A percentile compares a stretch with the other conserved stretches of the same genome.
phyloP scores from a whole-genome alignment of 2,888 invertebrate species.

The Geotrupes spiniger region DNA sequence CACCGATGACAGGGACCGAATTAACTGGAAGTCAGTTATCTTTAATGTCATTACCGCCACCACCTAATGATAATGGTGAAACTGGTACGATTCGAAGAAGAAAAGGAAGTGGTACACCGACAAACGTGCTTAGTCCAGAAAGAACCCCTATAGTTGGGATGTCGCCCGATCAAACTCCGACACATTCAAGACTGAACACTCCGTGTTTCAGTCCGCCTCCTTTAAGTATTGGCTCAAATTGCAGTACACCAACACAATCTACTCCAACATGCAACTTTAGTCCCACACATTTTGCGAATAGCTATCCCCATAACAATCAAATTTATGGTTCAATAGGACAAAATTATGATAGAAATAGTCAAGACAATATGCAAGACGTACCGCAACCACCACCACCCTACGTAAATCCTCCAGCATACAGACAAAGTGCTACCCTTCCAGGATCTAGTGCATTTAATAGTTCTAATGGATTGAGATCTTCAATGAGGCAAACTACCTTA shows the following conservation, averaged over 20 bases:
- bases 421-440: conserved; percentile 44
- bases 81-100: conserved; percentile 50
- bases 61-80: conserved; percentile 56
- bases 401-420: conserved; percentile 43
- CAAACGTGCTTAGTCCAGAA: conserved; percentile 48
- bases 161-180: conserved; percentile 42
- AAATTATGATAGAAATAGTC: background rate
- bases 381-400: conserved; percentile 47
- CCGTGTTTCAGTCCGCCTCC: conserved; percentile 45
- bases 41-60: conserved; percentile 70
- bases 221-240: conserved; percentile 42
- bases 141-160: conserved; percentile 37
- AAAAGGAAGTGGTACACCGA: conserved; percentile 49
- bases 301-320: background rate
- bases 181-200: conserved; percentile 46
- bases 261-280: conserved; percentile 43
- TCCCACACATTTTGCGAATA: conserved; percentile 32
- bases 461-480: conserved; percentile 42
- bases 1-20: conserved; percentile 55
- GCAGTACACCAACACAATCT: conserved; percentile 45
- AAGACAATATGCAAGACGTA: background rate
- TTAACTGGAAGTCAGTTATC: conserved; percentile 70
- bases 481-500: conserved; percentile 46
- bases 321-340: too few relatives aligned
- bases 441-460: conserved; percentile 35